Conservation (phyloP, 2,113 vertebrate genomes). For the Ceratotherium simum region DNA sequence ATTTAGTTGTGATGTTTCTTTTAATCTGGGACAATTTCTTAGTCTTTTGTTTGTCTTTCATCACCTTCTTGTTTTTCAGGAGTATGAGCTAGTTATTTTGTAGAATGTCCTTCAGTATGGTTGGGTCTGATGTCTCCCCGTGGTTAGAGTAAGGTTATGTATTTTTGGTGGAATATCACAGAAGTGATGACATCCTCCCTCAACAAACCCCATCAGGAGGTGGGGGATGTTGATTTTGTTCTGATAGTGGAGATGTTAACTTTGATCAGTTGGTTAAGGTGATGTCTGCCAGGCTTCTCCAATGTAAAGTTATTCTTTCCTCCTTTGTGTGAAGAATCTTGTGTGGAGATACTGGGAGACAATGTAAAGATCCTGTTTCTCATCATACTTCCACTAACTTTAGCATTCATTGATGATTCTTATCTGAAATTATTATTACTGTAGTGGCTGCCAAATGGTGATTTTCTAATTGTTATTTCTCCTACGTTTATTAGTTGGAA, state of each 20-base stretch:
- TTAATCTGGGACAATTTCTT: background rate
- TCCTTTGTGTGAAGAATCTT: background rate
- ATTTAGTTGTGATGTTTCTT: background rate
- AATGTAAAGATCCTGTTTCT: background rate
- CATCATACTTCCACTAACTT: background rate
- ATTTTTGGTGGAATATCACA: background rate
- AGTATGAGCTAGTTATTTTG: background rate
- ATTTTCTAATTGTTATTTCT: background rate
- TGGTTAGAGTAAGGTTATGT: background rate
- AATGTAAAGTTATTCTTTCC: background rate
- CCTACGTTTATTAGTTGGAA: background rate
- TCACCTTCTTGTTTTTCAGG: constrained; percentile 1
- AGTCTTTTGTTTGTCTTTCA: background rate
- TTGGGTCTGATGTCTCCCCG: background rate
- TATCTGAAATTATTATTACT: background rate
- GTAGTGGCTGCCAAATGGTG: background rate
- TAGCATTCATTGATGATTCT: background rate
- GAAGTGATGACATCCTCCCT: background rate
- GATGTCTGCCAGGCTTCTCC: background rate
- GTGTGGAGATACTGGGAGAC: background rate
- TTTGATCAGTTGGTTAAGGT: background rate
- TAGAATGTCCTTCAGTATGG: background rate
- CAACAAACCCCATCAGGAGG: background rate
- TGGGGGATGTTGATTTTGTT: background rate
- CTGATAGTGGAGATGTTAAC: background rate